Conservation (phyloP, 2,888 invertebrate genomes). For the Oscheius sp. region DNA sequence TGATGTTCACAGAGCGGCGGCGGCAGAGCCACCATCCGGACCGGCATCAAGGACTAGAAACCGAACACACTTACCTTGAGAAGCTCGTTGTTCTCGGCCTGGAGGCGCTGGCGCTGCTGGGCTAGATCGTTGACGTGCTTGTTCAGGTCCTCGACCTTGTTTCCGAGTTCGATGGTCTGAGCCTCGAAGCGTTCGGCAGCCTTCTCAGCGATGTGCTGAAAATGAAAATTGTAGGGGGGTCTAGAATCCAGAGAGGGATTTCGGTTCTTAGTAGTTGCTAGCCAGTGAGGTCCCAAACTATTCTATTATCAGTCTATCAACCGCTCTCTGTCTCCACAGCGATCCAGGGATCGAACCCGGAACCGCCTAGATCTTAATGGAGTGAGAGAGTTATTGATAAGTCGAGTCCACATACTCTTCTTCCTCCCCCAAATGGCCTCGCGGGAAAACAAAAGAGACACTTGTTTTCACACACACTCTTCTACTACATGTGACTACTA, state of each 20-base stretch:
- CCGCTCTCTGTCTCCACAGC: no score
- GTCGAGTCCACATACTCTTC: background rate
- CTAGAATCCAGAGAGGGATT: no score
- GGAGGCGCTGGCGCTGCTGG: constrained; percentile 93
- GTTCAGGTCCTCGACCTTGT: constrained; percentile 81
- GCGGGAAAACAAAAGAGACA: constrained; percentile 10
- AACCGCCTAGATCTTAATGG: no score
- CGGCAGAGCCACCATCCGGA: constrained; percentile 3
- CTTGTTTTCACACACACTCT: background rate
- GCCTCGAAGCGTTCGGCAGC: constrained; percentile 89
- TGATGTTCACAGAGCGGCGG: constrained; percentile 36
- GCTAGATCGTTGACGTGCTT: constrained; percentile 97
- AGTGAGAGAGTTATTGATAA: background rate
- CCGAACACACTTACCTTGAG: constrained; percentile 61
- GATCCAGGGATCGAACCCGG: no score
- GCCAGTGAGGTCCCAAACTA: no score
- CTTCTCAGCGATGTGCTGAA: constrained; percentile 76
- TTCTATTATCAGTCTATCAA: no score
- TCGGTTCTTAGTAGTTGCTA: no score
- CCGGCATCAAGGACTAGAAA: constrained; percentile 2
- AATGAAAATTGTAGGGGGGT: background rate
- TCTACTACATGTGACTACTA: background rate
- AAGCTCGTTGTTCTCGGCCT: constrained; percentile 79
- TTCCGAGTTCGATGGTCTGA: constrained; percentile 89
- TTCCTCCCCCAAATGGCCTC: background rate